Base-by-base conservation (phyloP, 2,797 vertebrate genomes). In the Pogoniulus pusillus region DNA sequence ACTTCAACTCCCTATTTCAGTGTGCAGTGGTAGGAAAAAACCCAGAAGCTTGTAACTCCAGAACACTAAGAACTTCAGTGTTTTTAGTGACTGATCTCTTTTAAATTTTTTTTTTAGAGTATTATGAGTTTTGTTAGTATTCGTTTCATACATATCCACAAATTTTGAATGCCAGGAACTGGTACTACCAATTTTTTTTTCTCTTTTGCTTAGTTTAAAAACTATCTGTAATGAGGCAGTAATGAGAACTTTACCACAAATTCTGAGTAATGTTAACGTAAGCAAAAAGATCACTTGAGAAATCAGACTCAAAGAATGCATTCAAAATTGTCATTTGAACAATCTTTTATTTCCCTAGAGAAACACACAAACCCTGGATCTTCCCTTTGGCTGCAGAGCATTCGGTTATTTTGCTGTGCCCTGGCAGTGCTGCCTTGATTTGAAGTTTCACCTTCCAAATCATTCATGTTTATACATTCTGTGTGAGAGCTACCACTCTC, bases 401-500 rank as follows among this genome's bases (percentile, higher is more conserved):
- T 4, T 4, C 30, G 24, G 7, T 63, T 45, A 45, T 9, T n/a
- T 24, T 30, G 16, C 26, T 37, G 43, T 47, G 18, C 7, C 22
- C 49, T 73, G 45, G 17, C 29, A 51, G 14, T 20, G 18, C 57
- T 57, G 30, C 16, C n/a, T 58, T 53, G 16, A 30, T 16, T 88
- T 81, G 24, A 43, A 5, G 39, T 76, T 69, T 20, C 12, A 12
- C 47, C 29, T 55, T 84, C 27, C 16, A 27, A 60, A 73, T 84
- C 13, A 45, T 10, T 76, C 30, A 57, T 53, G 29, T n/a, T 87
- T 66, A 32, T 24, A 22, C 5, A 2, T 84, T 45, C 20, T 91
- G 54, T 27, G 12, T 4, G 7, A 3, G 3, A 23, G 7, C 5
- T 10, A 24, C 19, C 19, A 4, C 5, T n/a, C 34, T 66, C 0